A percentile compares a stretch with the other conserved stretches of the same genome.
Conservation (phyloP, 1,140 invertebrate species). For the Probaryconus sp. region DNA sequence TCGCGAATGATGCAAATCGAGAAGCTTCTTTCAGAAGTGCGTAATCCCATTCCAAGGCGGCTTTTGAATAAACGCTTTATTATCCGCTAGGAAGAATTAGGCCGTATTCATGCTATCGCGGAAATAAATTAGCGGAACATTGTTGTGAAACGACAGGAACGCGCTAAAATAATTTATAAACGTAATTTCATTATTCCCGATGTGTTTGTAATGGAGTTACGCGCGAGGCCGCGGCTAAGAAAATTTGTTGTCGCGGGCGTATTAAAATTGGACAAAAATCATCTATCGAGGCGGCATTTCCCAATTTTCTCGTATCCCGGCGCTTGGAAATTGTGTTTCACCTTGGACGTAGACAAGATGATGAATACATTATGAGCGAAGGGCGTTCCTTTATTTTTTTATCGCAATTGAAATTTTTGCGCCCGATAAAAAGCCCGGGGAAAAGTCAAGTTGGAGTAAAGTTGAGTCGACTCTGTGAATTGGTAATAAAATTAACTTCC, state of each 20-base stretch:
- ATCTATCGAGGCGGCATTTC: too few species aligned
- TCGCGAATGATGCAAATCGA: constrained; percentile 27
- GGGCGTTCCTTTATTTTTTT: too few species aligned
- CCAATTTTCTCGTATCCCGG: too few species aligned
- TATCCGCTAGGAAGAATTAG: constrained; percentile 49
- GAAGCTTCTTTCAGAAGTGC: constrained; percentile 22
- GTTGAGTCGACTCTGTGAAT: constrained; percentile 31
- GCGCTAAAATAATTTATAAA: constrained; percentile 5
- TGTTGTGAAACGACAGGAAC: constrained; percentile 26
- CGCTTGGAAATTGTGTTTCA: not conserved
- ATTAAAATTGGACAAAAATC: too few species aligned
- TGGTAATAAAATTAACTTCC: constrained; percentile 61
- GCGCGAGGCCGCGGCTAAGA: too few species aligned
- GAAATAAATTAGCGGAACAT: constrained; percentile 47
- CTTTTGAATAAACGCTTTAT: constrained; percentile 41
- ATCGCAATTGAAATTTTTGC: not conserved
- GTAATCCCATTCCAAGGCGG: constrained; percentile 40
- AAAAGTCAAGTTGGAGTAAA: constrained; percentile 30
- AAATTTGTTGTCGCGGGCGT: too few species aligned
- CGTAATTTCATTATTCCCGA: not conserved
- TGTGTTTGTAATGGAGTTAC: too few species aligned
- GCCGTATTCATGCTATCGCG: constrained; percentile 38
- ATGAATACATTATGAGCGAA: too few species aligned
- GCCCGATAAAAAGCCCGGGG: not conserved
- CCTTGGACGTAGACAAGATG: too few species aligned